A percentile compares a stretch with the other conserved stretches of the same genome.
These are phyloP conservation scores for Oxyruncus cristatus DNA, from an alignment of 2,113 vertebrate species.

Conservation along the genomic window DNA sequence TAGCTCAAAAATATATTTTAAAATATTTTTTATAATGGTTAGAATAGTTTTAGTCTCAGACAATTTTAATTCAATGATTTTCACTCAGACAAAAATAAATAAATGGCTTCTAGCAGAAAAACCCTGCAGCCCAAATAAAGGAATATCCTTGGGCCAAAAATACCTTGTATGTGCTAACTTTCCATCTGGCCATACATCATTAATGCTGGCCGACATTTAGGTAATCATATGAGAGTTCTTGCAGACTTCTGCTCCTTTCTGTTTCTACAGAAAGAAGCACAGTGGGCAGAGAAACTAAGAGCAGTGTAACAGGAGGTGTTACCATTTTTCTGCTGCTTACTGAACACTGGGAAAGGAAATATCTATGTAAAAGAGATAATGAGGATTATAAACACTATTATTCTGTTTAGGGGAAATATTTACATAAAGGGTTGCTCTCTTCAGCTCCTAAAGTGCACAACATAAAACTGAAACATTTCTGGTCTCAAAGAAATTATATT, in stretches of 20 bases:
- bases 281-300: neutral
- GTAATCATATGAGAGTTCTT: neutral
- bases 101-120: neutral
- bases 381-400: neutral
- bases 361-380: rapidly evolving
- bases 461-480: neutral
- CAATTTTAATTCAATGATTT: neutral
- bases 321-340: neutral
- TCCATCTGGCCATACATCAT: neutral
- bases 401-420: neutral
- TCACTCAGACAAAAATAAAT: neutral
- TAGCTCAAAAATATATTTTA: neutral
- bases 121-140: neutral
- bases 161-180: neutral
- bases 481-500: neutral
- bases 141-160: neutral
- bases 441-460: neutral
- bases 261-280: neutral
- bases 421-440: neutral
- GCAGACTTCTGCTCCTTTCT: neutral
- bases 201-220: neutral
- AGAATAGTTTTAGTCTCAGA: neutral
- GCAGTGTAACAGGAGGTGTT: neutral
- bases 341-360: neutral
- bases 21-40: neutral